phyloP scores from a whole-genome alignment of 2,113 vertebrate species.

The Perca fluviatilis region DNA sequence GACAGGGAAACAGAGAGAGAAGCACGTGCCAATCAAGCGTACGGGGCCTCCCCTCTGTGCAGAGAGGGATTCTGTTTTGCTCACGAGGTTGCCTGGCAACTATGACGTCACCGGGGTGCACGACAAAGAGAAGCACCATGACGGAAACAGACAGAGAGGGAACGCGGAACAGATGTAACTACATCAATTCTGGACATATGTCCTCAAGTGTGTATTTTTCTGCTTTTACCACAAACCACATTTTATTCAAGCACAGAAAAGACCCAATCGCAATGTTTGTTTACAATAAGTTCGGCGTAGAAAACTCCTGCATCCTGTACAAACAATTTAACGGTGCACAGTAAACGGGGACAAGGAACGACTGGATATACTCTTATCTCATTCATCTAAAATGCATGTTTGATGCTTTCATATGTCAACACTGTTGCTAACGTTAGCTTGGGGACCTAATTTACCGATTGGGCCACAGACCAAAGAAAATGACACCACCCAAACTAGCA shows the following conservation, averaged over 20 bases:
- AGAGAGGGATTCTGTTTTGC: slow-evolving; percentile 86
- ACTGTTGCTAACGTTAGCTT: too few relatives aligned
- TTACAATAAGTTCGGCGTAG: too few relatives aligned
- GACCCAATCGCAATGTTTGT: too few relatives aligned
- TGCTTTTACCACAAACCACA: background rate
- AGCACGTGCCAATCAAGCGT: slow-evolving; percentile 63
- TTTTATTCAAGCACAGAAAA: background rate
- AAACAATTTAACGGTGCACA: too few relatives aligned
- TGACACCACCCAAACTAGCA: too few relatives aligned
- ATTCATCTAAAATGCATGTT: too few relatives aligned
- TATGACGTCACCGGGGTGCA: slow-evolving; percentile 76
- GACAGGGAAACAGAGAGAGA: slow-evolving; percentile 1
- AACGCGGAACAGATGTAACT: slow-evolving; percentile 35
- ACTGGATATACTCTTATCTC: too few relatives aligned
- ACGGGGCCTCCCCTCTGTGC: slow-evolving; percentile 73
- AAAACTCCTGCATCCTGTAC: too few relatives aligned
- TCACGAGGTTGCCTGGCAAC: slow-evolving; percentile 81
- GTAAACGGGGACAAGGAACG: too few relatives aligned
- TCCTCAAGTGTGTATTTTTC: slow-evolving; percentile 4
- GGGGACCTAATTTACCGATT: too few relatives aligned
- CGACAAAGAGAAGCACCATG: slow-evolving; percentile 58
- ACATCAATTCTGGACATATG: background rate
- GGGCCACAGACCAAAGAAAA: too few relatives aligned
- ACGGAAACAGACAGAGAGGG: slow-evolving; percentile 23
- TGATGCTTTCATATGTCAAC: too few relatives aligned